These are phyloP conservation scores for Nemoura dubitans DNA, from an alignment of 2,888 invertebrate genomes.

Conservation along the genomic window DNA sequence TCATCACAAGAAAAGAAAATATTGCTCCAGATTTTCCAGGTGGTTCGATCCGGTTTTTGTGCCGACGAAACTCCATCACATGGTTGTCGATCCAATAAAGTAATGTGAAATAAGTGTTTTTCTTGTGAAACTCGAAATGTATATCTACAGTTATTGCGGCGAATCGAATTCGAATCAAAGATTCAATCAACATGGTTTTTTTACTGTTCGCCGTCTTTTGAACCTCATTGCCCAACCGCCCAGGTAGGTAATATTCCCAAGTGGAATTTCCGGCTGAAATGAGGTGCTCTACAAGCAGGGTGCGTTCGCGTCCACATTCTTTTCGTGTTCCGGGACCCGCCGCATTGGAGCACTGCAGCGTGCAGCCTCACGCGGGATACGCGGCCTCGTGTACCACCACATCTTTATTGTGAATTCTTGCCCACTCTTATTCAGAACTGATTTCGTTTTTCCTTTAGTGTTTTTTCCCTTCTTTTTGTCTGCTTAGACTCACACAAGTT, in stretches of 20 bases:
- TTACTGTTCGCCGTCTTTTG: constrained; percentile 21
- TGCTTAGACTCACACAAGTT: not conserved
- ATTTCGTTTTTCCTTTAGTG: constrained; percentile 27
- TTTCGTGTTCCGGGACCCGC: not conserved
- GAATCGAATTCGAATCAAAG: constrained; percentile 23
- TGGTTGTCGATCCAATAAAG: not conserved
- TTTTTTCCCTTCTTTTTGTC: not conserved
- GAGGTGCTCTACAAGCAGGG: constrained; percentile 28
- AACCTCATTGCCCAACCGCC: constrained; percentile 23
- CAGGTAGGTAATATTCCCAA: constrained; percentile 34
- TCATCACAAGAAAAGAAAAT: not conserved
- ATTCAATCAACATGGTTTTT: constrained; percentile 23
- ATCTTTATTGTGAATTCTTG: constrained; percentile 38
- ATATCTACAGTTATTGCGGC: not conserved
- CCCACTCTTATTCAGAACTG: constrained; percentile 39
- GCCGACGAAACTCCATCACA: not conserved
- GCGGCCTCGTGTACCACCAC: constrained; percentile 8
- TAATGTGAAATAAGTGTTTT: not conserved
- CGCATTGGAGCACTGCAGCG: not conserved
- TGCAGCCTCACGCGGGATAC: not conserved
- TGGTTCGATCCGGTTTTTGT: not conserved
- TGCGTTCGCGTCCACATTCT: constrained; percentile 17
- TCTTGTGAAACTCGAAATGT: not conserved
- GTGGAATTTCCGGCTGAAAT: constrained; percentile 31
- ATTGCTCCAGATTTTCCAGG: not conserved